These are phyloP conservation scores for Medauroidea extradentata DNA, from an alignment of 1,140 invertebrate genomes.

Conservation along the genomic window DNA sequence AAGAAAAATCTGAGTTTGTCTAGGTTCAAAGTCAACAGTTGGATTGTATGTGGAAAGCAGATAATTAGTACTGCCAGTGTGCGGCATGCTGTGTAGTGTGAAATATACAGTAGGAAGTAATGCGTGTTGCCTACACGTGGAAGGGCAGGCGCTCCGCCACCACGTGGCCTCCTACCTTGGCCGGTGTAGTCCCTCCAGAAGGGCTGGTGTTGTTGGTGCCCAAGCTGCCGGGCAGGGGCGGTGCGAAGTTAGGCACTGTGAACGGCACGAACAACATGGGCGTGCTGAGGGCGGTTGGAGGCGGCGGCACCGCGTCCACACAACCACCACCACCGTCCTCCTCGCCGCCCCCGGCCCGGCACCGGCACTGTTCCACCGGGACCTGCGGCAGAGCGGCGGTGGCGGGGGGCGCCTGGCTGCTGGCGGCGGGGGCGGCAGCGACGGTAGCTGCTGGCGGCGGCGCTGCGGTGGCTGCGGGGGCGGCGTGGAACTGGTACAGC, in stretches of 20 bases:
- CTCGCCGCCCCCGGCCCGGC: slow-evolving; percentile 6
- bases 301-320: slow-evolving; percentile 3
- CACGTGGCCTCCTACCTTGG: slow-evolving; percentile 11
- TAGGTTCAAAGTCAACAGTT: too few relatives aligned
- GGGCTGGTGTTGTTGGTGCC: slow-evolving; percentile 15
- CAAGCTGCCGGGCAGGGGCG: slow-evolving; percentile 12
- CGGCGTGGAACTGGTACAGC: slow-evolving; percentile 4
- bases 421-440: neutral
- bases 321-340: slow-evolving; percentile 2
- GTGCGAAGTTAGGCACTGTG: slow-evolving; percentile 18
- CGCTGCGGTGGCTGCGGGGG: neutral
- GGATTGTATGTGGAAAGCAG: too few relatives aligned
- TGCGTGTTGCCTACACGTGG: too few relatives aligned
- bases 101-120: too few relatives aligned
- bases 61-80: too few relatives aligned
- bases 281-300: slow-evolving; percentile 3
- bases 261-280: slow-evolving; percentile 20
- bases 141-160: neutral
- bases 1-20: too few relatives aligned
- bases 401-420: slow-evolving; percentile 3
- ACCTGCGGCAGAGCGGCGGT: neutral
- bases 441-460: neutral
- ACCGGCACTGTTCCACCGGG: slow-evolving; percentile 10
- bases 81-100: too few relatives aligned
- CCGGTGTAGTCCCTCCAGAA: slow-evolving; percentile 12